These are phyloP conservation scores for Nephrotoma flavescens DNA, from an alignment of 2,888 invertebrate species.

Conservation along the genomic window DNA sequence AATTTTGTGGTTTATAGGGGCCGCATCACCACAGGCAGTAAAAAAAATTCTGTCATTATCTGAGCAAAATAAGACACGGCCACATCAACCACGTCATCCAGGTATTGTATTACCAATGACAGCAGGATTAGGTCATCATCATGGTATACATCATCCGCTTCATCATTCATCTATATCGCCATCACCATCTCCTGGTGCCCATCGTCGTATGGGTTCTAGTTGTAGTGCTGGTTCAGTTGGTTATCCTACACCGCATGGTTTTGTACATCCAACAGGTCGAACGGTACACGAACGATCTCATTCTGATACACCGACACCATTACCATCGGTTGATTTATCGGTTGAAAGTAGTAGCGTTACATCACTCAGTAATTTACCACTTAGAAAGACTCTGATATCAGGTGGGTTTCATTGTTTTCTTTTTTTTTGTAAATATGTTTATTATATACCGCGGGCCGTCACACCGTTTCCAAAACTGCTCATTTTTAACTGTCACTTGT, in stretches of 20 bases:
- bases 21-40: slow-evolving; percentile 94
- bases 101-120: slow-evolving; percentile 43
- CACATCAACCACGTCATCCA: slow-evolving; percentile 68
- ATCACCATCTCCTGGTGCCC: slow-evolving; percentile 37
- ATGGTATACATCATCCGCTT: slow-evolving; percentile 16
- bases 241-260: slow-evolving; percentile 11
- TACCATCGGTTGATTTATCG: slow-evolving; percentile 77
- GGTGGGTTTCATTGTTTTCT: slow-evolving; percentile 30
- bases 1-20: slow-evolving; percentile 34
- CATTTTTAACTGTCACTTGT: slow-evolving; percentile 10
- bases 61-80: slow-evolving; percentile 74
- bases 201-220: slow-evolving; percentile 44
- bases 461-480: slow-evolving; percentile 7
- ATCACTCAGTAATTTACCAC: slow-evolving; percentile 76
- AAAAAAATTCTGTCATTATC: slow-evolving; percentile 86
- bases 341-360: slow-evolving; percentile 93
- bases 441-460: not conserved
- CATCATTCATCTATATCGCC: slow-evolving; percentile 19
- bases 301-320: slow-evolving; percentile 72
- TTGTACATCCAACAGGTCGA: slow-evolving; percentile 35
- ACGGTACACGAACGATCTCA: slow-evolving; percentile 78
- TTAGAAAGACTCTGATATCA: slow-evolving; percentile 65
- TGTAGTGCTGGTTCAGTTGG: slow-evolving; percentile 24
- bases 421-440: not conserved
- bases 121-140: slow-evolving; percentile 19